Percentiles rank a stretch among this genome's conserved stretches.
Conservation (phyloP, 2,113 vertebrate species). For the Poeciliopsis occidentalis region DNA sequence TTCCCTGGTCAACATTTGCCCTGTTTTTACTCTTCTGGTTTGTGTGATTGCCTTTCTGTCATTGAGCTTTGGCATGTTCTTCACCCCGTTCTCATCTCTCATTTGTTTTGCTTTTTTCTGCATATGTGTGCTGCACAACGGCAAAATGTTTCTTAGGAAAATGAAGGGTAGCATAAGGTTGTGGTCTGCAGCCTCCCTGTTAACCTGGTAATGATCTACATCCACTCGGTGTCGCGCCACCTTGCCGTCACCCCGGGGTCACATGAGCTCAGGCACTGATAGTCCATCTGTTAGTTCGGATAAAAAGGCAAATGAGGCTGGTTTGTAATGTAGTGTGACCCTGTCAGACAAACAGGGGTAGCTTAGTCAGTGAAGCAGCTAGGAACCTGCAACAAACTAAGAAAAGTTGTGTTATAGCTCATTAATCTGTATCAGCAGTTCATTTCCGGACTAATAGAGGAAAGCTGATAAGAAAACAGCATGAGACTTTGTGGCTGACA, state of each 20-base stretch:
- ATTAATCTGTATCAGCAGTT: slow-evolving; percentile 75
- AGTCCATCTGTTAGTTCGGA: slow-evolving; percentile 76
- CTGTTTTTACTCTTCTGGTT: slow-evolving; percentile 8
- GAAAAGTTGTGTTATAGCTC: slow-evolving; percentile 63
- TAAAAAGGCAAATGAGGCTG: slow-evolving; percentile 74
- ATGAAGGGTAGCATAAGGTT: slow-evolving; percentile 70
- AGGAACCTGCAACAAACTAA: slow-evolving; percentile 62
- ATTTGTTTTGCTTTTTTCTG: slow-evolving; percentile 67
- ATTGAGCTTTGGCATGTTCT: slow-evolving; percentile 44
- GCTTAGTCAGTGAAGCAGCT: slow-evolving; percentile 53
- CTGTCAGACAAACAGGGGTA: slow-evolving; percentile 62
- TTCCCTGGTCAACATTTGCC: neutral
- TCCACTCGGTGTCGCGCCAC: slow-evolving; percentile 68
- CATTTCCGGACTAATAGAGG: slow-evolving; percentile 67
- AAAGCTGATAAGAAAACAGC: slow-evolving; percentile 70
- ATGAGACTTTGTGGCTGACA: slow-evolving; percentile 57
- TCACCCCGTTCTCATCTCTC: slow-evolving; percentile 56
- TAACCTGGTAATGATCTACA: slow-evolving; percentile 74
- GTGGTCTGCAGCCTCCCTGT: slow-evolving; percentile 54
- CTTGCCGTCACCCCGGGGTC: slow-evolving; percentile 73
- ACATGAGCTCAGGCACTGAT: slow-evolving; percentile 62
- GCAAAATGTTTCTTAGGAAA: slow-evolving; percentile 62
- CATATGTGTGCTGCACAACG: slow-evolving; percentile 32
- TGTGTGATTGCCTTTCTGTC: slow-evolving; percentile 52
- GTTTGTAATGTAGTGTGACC: slow-evolving; percentile 71